Conservation (phyloP, 2,113 vertebrate genomes). For the Delphinapterus leucas region DNA sequence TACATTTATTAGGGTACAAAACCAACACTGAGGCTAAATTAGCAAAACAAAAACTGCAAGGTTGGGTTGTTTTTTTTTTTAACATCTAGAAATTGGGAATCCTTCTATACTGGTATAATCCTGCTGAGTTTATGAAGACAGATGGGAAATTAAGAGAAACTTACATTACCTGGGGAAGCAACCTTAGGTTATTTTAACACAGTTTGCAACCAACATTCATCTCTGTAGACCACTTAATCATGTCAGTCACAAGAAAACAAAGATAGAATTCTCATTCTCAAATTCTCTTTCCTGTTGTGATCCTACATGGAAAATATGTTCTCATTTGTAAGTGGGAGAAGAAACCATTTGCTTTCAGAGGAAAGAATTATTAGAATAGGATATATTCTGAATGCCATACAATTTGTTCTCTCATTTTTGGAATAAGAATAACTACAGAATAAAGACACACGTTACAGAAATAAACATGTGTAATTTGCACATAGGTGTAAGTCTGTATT, state of each 20-base stretch:
- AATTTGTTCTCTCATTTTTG: not conserved
- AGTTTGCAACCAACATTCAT: constrained; percentile 19
- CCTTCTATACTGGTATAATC: not conserved
- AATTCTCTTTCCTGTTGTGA: not conserved
- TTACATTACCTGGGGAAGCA: not conserved
- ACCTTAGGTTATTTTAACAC: constrained; percentile 12
- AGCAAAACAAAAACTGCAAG: not conserved
- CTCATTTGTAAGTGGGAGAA: not conserved
- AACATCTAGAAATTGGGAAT: not conserved
- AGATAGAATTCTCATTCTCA: not conserved
- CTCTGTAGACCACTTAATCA: constrained; percentile 49
- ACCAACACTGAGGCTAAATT: not conserved
- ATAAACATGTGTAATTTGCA: not conserved
- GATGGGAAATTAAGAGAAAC: constrained; percentile 48
- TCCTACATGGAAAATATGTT: not conserved
- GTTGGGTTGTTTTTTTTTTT: not conserved
- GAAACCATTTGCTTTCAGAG: not conserved
- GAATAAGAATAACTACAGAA: not conserved
- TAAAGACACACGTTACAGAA: not conserved
- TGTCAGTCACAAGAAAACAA: not conserved
- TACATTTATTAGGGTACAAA: not conserved
- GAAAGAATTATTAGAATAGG: not conserved
- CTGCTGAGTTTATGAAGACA: constrained; percentile 37
- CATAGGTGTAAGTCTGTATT: not conserved
- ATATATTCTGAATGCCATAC: not conserved